Evolutionary conservation across 2,113 vertebrate genomes (phyloP).

Genomic region (Plecturocebus donacophilus): DNA sequence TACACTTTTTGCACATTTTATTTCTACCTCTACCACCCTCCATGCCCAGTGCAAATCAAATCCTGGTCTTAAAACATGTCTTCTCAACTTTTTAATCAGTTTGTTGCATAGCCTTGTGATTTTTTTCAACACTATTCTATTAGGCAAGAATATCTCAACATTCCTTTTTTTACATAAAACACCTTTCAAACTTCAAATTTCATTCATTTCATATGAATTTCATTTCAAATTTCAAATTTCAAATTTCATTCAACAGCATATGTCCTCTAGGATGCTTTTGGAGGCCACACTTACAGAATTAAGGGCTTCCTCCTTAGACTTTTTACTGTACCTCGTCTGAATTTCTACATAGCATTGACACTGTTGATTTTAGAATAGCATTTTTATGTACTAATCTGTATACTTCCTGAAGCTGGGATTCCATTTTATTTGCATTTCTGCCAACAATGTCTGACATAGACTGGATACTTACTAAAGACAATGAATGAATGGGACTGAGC

Average conservation of each 20-base stretch:
- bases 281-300: not conserved
- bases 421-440: conserved; percentile 12
- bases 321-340: not conserved
- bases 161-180: not conserved
- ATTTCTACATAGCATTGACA: not conserved
- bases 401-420: not conserved
- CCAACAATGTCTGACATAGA: not conserved
- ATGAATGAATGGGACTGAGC: not conserved
- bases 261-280: not conserved
- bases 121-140: not conserved
- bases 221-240: too few relatives aligned
- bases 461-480: not conserved
- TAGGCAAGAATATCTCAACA: not conserved
- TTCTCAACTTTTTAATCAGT: not conserved
- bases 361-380: not conserved
- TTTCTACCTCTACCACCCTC: fast-evolving
- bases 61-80: not conserved
- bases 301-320: not conserved
- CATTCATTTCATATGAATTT: too few relatives aligned
- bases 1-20: not conserved
- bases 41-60: not conserved
- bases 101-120: not conserved
- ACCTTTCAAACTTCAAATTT: not conserved
- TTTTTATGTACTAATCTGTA: not conserved
- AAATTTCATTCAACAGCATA: not conserved